phyloP scores from a whole-genome alignment of 2,888 invertebrate genomes.

The Sesia bembeciformis region DNA sequence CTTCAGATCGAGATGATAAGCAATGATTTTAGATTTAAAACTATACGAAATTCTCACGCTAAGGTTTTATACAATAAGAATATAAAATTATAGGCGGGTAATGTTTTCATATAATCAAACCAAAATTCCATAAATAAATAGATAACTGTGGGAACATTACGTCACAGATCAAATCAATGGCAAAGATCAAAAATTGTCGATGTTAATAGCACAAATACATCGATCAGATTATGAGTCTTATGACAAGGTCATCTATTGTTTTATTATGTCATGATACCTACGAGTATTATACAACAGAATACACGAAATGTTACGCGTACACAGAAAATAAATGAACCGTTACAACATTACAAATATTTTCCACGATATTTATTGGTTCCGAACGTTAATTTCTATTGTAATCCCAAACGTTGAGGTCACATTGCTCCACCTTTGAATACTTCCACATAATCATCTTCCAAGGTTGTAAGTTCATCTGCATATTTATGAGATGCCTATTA shows the following conservation, averaged over 20 bases:
- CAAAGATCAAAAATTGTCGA: too few relatives aligned
- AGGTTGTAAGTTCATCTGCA: neutral
- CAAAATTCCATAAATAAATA: too few relatives aligned
- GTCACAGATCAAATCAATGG: too few relatives aligned
- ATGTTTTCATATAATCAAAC: too few relatives aligned
- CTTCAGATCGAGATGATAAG: too few relatives aligned
- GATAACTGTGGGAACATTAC: too few relatives aligned
- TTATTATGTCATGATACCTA: neutral
- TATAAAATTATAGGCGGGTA: too few relatives aligned
- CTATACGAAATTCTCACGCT: too few relatives aligned
- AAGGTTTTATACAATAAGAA: too few relatives aligned
- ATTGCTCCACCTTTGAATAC: neutral
- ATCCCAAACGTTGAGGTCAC: neutral
- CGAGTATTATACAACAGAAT: neutral
- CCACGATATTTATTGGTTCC: slow-evolving; percentile 4
- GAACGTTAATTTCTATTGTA: slow-evolving; percentile 7
- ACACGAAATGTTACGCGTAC: neutral
- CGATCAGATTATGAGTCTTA: too few relatives aligned
- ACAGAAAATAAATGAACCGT: slow-evolving; percentile 4
- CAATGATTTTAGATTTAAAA: too few relatives aligned
- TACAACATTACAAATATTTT: neutral
- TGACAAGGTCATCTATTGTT: neutral
- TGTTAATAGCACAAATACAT: too few relatives aligned
- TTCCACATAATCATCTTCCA: neutral
- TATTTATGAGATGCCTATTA: neutral